Evolutionary conservation across 2,113 vertebrate genomes (phyloP).

Genomic region (Alligator sinensis): DNA sequence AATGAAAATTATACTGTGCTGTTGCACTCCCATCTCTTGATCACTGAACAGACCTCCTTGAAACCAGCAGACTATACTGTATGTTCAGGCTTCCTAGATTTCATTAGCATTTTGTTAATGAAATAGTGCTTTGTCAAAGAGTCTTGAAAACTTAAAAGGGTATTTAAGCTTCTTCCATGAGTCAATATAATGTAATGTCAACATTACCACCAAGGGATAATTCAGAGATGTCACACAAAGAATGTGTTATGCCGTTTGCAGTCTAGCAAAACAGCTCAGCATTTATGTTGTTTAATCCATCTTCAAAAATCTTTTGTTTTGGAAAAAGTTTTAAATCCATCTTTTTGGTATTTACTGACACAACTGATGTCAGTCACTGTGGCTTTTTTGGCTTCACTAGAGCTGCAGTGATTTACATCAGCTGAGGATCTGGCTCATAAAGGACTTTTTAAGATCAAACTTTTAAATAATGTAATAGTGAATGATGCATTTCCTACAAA

Average conservation of each 20-base stretch:
- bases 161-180: constrained; percentile 75
- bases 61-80: constrained; percentile 25
- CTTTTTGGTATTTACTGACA: constrained; percentile 63
- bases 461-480: background rate
- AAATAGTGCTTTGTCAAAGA: constrained; percentile 74
- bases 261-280: constrained; percentile 69
- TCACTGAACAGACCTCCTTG: background rate
- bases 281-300: constrained; percentile 73
- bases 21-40: background rate
- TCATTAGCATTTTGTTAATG: constrained; percentile 76
- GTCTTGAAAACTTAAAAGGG: constrained; percentile 73
- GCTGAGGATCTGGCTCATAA: constrained; percentile 19
- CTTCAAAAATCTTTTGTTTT: constrained; percentile 72
- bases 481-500: background rate
- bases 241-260: constrained; percentile 70
- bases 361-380: constrained; percentile 56
- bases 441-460: constrained; percentile 16
- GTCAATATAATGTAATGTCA: constrained; percentile 74
- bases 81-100: constrained; percentile 45
- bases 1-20: background rate
- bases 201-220: constrained; percentile 72
- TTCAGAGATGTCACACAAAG: constrained; percentile 71
- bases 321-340: constrained; percentile 71
- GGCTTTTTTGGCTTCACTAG: constrained; percentile 43
- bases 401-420: constrained; percentile 17